Conservation (phyloP, 2,888 invertebrate species). For the Leptothorax acervorum region DNA sequence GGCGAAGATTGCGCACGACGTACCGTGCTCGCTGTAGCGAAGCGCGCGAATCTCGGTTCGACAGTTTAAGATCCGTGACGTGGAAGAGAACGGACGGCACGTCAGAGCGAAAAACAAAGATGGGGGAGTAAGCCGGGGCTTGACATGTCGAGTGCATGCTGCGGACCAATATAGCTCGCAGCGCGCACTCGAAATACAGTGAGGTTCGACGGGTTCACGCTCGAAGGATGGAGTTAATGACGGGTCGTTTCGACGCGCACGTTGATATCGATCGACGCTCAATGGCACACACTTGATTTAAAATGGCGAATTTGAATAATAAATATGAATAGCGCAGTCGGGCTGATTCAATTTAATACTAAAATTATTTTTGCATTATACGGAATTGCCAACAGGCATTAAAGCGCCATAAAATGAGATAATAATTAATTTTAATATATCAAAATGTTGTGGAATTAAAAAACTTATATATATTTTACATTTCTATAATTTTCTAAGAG, state of each 20-base stretch:
- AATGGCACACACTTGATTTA: conserved; percentile 16
- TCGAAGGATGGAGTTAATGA: conserved; percentile 73
- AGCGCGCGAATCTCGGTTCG: conserved; percentile 33
- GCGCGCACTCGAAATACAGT: conserved; percentile 65
- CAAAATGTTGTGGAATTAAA: conserved; percentile 1
- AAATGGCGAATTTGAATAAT: conserved; percentile 43
- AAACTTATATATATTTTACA: not conserved
- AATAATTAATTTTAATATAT: conserved; percentile 1
- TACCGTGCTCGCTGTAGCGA: conserved; percentile 18
- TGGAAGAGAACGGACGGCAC: conserved; percentile 16
- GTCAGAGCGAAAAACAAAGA: conserved; percentile 47
- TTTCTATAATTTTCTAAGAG: not conserved
- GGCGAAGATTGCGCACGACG: conserved; percentile 20
- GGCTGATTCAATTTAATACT: conserved; percentile 7
- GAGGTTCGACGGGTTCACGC: conserved; percentile 68
- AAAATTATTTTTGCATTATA: conserved; percentile 18
- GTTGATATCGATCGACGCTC: conserved; percentile 33
- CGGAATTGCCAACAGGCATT: not conserved
- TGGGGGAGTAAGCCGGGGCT: not conserved
- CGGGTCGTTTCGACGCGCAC: conserved; percentile 45
- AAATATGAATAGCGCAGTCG: conserved; percentile 28
- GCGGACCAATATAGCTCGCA: conserved; percentile 62
- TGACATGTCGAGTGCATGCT: conserved; percentile 53
- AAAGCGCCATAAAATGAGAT: not conserved
- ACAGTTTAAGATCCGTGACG: conserved; percentile 40